A percentile compares a stretch with the other conserved stretches of the same genome.
phyloP scores from a whole-genome alignment of 2,888 invertebrate species.

The Cinara cedri region DNA sequence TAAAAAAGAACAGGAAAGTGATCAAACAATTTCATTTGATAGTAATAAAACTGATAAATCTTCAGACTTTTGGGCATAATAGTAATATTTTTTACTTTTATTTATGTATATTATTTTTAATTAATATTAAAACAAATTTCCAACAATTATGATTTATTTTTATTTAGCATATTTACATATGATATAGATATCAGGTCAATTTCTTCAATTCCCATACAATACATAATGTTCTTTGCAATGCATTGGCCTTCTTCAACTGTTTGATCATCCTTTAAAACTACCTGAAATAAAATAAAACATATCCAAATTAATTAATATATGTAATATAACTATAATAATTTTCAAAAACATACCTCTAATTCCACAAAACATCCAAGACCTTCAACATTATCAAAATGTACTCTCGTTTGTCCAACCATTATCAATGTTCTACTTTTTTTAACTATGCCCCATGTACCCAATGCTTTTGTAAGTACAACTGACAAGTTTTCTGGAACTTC shows the following conservation, averaged over 20 bases:
- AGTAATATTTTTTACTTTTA: neutral
- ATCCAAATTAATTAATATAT: neutral
- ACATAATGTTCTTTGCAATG: slow-evolving; percentile 75
- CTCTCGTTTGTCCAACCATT: slow-evolving; percentile 80
- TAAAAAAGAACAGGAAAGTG: slow-evolving; percentile 44
- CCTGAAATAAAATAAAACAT: slow-evolving; percentile 64
- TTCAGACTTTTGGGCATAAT: slow-evolving; percentile 41
- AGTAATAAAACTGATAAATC: slow-evolving; percentile 50
- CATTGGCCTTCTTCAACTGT: slow-evolving; percentile 72
- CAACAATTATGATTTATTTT: slow-evolving; percentile 7
- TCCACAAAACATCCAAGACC: slow-evolving; percentile 82
- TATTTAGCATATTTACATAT: slow-evolving; percentile 74
- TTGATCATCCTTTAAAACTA: slow-evolving; percentile 72
- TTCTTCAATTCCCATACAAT: slow-evolving; percentile 69
- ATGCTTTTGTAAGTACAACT: slow-evolving; percentile 67
- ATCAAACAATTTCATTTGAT: slow-evolving; percentile 42
- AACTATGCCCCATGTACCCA: slow-evolving; percentile 77
- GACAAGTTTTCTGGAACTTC: slow-evolving; percentile 67
- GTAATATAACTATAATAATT: neutral
- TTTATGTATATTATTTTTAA: neutral
- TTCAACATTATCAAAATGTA: slow-evolving; percentile 87
- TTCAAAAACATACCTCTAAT: slow-evolving; percentile 71
- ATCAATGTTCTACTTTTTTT: slow-evolving; percentile 79
- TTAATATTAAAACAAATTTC: neutral
- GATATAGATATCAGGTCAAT: slow-evolving; percentile 74